These are phyloP conservation scores for Drosophila pseudotalamancana DNA, from an alignment of 2,888 invertebrate species.

Conservation along the genomic window DNA sequence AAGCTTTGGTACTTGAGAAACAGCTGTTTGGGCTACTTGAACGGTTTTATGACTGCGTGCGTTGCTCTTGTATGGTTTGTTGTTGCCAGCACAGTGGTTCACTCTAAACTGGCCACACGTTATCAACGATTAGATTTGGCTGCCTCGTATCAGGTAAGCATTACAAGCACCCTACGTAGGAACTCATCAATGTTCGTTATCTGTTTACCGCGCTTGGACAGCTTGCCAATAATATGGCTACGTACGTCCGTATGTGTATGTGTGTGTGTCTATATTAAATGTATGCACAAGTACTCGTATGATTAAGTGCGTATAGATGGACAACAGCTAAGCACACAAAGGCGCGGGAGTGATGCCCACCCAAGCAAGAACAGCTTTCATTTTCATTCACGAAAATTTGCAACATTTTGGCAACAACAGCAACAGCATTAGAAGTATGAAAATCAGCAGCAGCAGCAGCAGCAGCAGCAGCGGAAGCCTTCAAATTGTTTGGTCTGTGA, in stretches of 20 bases:
- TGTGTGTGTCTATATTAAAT: constrained; percentile 7
- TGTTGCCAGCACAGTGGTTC: constrained; percentile 37
- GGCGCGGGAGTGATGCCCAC: constrained; percentile 43
- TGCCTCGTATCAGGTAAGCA: constrained; percentile 49
- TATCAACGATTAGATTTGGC: constrained; percentile 48
- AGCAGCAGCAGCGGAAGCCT: constrained; percentile 1
- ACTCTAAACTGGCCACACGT: constrained; percentile 49
- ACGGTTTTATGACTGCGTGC: neutral
- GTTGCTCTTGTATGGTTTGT: constrained; percentile 1
- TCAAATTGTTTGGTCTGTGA: constrained; percentile 35
- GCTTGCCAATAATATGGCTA: constrained; percentile 52
- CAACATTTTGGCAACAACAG: constrained; percentile 45
- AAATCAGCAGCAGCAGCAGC: constrained; percentile 2
- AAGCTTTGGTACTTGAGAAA: constrained; percentile 17
- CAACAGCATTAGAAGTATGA: neutral
- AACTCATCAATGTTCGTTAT: constrained; percentile 68
- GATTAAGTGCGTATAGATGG: constrained; percentile 46
- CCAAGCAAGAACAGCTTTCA: constrained; percentile 53
- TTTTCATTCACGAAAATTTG: constrained; percentile 73
- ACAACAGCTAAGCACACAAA: constrained; percentile 46
- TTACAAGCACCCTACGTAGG: constrained; percentile 49
- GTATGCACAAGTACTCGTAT: constrained; percentile 55
- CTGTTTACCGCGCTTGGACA: constrained; percentile 50
- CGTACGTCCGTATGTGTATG: neutral
- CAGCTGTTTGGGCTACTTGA: constrained; percentile 19